Conservation (phyloP, 2,113 vertebrate species). For the Amblyornis subalaris region DNA sequence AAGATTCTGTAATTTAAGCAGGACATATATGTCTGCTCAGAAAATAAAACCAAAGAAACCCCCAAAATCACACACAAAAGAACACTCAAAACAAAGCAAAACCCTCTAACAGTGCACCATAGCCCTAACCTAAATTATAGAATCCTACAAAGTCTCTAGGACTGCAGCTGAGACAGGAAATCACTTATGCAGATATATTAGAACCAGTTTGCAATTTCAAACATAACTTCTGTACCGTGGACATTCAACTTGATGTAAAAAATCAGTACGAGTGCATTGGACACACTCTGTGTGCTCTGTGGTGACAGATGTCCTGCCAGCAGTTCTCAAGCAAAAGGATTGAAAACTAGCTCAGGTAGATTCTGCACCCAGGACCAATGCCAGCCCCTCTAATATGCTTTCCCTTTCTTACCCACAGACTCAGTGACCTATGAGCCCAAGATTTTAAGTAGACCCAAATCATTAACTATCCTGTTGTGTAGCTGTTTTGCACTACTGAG, state of each 20-base stretch:
- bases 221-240: fast-evolving
- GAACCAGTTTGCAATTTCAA: background rate
- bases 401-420: background rate
- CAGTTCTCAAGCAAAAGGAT: background rate
- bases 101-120: background rate
- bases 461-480: slow-evolving; percentile 13
- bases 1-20: background rate
- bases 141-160: background rate
- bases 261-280: background rate
- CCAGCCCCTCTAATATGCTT: background rate
- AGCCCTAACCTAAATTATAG: background rate
- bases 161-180: background rate
- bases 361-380: background rate
- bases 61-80: background rate
- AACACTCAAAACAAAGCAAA: background rate
- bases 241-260: background rate
- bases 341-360: background rate
- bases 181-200: background rate
- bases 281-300: background rate
- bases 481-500: slow-evolving; percentile 5
- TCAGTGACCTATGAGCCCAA: background rate
- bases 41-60: background rate
- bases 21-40: background rate
- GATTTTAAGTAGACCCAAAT: background rate
- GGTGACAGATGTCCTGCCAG: background rate